Evolutionary conservation across 2,113 vertebrate species (phyloP), one percentile per base, ranked within the genome.

Genomic region (Menura novaehollandiae): DNA sequence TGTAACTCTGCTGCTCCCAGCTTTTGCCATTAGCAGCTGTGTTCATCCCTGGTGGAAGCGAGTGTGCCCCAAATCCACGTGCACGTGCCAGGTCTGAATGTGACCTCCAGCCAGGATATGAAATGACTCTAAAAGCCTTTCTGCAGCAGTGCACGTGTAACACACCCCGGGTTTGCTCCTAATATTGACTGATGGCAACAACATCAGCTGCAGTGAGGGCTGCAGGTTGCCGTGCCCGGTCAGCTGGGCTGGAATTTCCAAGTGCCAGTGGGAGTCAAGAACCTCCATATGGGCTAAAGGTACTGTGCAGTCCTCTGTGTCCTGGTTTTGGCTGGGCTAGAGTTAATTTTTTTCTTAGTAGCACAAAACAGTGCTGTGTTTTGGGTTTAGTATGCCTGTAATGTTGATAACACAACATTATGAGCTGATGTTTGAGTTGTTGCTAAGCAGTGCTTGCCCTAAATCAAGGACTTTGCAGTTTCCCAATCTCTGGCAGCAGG

Each of bases 41-140:
- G 39, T 15, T 27, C 26, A 4, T 10, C 23, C 53, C 2, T 2
- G 5, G 15, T 35, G 60, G 27, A 2, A 63, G 46, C 0, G 0
- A 39, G 21, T 0, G 11, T 22, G 56, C 60, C 72, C 76, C 2
- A 4, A 47, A 47, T 20, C 68, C 39, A 0, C 0, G 3, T 39
- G 44, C 8, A 1, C 0, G 0, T 71, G 56, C 91, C 73, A 28
- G 72, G 21, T 21, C 59, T 37, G 52, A 20, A 19, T 15, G 56
- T 64, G 56, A 55, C 56, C 89, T 84, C 51, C 59, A 63, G 47
- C 22, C 8, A 81, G 80, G 86, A 4, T 20, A 7, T 39, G 4
- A 71, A 68, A 59, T 81, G 7, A 11, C 77, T 75, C 28, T 28
- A 3, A 51, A 91, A 81, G 64, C 64, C 37, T 47, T 59, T 28